A percentile compares a stretch with the other conserved stretches of the same genome.
Conservation (phyloP, 2,113 vertebrate species). For the Colistium nudipinnis region DNA sequence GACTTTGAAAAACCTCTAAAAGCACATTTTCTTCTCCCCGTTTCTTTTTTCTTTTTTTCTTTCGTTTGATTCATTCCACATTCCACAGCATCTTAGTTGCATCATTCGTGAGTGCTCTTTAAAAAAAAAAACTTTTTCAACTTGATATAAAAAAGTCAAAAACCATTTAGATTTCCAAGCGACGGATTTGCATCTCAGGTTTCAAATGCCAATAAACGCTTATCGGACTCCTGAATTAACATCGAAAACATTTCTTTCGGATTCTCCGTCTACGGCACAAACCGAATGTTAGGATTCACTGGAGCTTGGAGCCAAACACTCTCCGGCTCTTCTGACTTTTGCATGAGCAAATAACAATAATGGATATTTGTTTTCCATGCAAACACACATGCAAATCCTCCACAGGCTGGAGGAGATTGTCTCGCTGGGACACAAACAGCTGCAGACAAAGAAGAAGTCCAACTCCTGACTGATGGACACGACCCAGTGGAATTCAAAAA, state of each 20-base stretch:
- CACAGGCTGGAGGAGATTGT: background rate
- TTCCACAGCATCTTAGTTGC: background rate
- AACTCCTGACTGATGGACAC: background rate
- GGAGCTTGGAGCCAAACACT: background rate
- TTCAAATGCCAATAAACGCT: no score
- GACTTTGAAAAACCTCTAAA: background rate
- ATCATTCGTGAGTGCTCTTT: background rate
- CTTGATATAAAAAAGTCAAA: no score
- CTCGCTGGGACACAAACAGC: background rate
- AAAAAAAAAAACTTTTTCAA: no score
- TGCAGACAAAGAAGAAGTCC: background rate
- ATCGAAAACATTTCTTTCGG: no score
- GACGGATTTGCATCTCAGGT: no score
- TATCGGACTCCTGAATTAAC: no score
- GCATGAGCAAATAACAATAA: constrained; percentile 46
- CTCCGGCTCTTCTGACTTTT: constrained; percentile 50
- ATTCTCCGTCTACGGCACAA: no score
- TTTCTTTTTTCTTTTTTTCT: no score
- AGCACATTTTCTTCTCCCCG: no score
- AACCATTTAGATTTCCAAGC: no score
- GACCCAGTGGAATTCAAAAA: no score
- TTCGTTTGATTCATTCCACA: no score
- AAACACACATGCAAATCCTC: constrained; percentile 68
- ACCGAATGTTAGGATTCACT: background rate
- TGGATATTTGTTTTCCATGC: constrained; percentile 40